A percentile compares a stretch with the other conserved stretches of the same genome.
Conservation (phyloP, 2,888 invertebrate genomes). For the Eupithecia insigniata region DNA sequence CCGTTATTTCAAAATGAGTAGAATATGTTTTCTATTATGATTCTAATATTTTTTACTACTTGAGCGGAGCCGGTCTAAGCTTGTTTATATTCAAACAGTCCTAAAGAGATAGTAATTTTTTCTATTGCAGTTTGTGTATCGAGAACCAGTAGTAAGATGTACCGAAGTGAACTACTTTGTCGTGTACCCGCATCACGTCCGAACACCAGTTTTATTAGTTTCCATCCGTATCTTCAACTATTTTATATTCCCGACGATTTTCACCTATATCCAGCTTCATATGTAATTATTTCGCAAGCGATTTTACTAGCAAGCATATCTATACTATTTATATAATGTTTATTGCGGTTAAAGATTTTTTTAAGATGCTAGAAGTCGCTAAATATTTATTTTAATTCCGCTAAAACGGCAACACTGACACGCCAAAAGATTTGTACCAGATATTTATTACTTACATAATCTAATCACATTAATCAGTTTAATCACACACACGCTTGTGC, state of each 20-base stretch:
- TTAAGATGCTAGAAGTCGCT: too few relatives aligned
- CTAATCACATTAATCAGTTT: too few relatives aligned
- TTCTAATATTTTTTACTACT: too few relatives aligned
- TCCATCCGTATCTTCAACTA: constrained; percentile 35
- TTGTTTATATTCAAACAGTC: not conserved
- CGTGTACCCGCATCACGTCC: constrained; percentile 42
- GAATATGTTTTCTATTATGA: too few relatives aligned
- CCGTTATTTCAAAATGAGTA: too few relatives aligned
- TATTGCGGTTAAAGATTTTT: too few relatives aligned
- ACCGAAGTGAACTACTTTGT: not conserved
- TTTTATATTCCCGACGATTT: constrained; percentile 29
- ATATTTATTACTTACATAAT: too few relatives aligned
- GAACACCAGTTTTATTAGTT: constrained; percentile 52
- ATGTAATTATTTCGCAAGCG: not conserved
- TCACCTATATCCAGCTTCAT: not conserved
- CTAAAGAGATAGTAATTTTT: not conserved
- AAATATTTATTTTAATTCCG: too few relatives aligned
- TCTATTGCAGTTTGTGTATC: not conserved
- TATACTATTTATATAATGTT: not conserved
- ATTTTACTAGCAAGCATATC: not conserved
- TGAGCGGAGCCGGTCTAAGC: not conserved
- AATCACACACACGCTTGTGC: too few relatives aligned
- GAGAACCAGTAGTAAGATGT: not conserved
- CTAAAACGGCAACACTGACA: too few relatives aligned
- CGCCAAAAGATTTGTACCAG: too few relatives aligned